Evolutionary conservation across 2,797 vertebrate species (phyloP), one percentile per base, ranked within the genome.

Genomic region (Oceanodroma leucorhoa): DNA sequence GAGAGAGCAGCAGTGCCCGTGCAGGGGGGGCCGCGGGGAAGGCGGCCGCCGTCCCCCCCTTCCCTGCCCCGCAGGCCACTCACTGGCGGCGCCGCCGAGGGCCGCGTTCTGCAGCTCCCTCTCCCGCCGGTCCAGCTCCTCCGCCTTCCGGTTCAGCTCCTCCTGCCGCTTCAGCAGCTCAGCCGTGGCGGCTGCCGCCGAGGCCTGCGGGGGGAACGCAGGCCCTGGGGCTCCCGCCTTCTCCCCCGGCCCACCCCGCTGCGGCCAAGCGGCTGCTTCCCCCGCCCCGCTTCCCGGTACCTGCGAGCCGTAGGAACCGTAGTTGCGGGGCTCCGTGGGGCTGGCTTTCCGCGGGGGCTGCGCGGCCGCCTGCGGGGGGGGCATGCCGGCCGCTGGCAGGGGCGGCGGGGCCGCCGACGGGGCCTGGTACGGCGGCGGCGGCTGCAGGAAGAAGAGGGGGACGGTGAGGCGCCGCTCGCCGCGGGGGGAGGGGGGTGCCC

Each of bases 81-180:
- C 97, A 99, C 99, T 69, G 26, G 98, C 97, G 76, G 98, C 89
- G 7, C 98, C 92, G 54, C 99, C 98, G 6, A 99, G 97, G 65
- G 98, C 97, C 12, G 99, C 98, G 0, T 98, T 99, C 81, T 99
- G 98, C 89, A 99, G 98, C 93, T 99, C 99, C 73, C 99, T 95
- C 95, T 99, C 99, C 84, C 99, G 97, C 87, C 98, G 98, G 96
- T 99, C 99, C 97, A 99, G 92, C 91, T 99, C 99, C 75, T 97
- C 98, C 2, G 99, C 99, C 94, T 99, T 99, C 87, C 98, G 98
- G 97, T 99, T 99, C 81, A 99, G 98, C 96, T 99, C 99, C 96
- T 99, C 99, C 97, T 99, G 99, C 93, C 99, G 99, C 97, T 97
- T 99, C 67, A 99, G 96, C 85, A 99, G 98, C 62, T 99, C 99